Evolutionary conservation across 2,113 vertebrate genomes (phyloP), one percentile per base, ranked within the genome.

Genomic region (Hydrochoerus hydrochaeris): DNA sequence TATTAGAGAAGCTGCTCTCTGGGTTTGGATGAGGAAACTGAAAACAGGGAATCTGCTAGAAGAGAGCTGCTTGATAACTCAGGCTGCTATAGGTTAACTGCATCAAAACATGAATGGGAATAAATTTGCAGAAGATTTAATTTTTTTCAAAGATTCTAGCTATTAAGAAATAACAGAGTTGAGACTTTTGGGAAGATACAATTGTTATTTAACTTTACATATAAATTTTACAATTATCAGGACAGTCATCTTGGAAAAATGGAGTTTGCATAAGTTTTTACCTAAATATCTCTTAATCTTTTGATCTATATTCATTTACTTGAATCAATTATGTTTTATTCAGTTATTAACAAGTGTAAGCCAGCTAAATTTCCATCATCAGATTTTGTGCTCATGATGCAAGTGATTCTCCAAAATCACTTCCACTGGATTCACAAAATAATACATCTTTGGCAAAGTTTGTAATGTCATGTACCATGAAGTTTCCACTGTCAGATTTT

Each of bases 401-500:
- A 77, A 88, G 20, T 12, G 28, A 20, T 52, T n/a, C 5, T 95
- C 8, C 75, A 90, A 90, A 94, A 62, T 93, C 78, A 82, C 11
- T 78, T 82, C 77, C 3, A 44, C 10, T 17, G 11, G 75, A 46
- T 9, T 92, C 49, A 52, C 35, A 26, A 94, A 85, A 82, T 57
- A 4, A 2, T 38, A 65, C 3, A 57, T 85, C 5, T 81, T 95
- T 87, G 69, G 4, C 22, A 95, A 94, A 90, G n/a, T 77, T 77
- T 77, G 16, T 49, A 49, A 46, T 88, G 94, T 89, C 35, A 85
- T 3, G 16, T 54, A 67, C 57, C 22, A 49, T 60, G 80, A 58
- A 88, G 14, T 91, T 93, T 84, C 44, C 65, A 77, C 58, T 54
- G 49, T 90, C 44, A 71, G 32, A 73, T 69, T 82, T 94, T 77